Evolutionary conservation across 2,888 invertebrate genomes (phyloP).

Genomic region (Catocala nupta): DNA sequence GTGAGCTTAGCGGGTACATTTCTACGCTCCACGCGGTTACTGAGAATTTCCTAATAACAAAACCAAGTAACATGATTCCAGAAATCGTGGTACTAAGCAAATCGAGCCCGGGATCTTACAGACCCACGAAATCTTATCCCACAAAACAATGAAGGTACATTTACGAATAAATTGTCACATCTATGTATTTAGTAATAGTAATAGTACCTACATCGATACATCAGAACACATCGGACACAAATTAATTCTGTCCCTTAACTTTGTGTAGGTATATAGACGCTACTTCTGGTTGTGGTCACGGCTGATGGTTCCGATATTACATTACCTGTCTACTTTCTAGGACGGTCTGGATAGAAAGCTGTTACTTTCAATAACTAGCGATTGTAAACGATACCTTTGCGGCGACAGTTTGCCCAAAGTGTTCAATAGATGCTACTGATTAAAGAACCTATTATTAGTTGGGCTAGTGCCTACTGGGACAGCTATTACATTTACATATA

Average conservation of each 20-base stretch:
- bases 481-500: slow-evolving; percentile 1
- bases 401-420: slow-evolving; percentile 17
- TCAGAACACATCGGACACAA: neutral
- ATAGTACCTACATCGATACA: neutral
- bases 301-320: slow-evolving; percentile 66
- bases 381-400: slow-evolving; percentile 53
- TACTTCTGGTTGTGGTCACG: slow-evolving; percentile 56
- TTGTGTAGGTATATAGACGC: slow-evolving; percentile 25
- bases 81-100: too few species aligned
- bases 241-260: slow-evolving; percentile 20
- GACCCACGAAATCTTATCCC: too few species aligned
- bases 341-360: slow-evolving; percentile 68
- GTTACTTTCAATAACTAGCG: slow-evolving; percentile 50
- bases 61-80: too few species aligned
- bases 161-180: too few species aligned
- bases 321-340: slow-evolving; percentile 74
- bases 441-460: slow-evolving; percentile 8
- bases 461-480: neutral
- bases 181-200: too few species aligned
- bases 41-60: too few species aligned
- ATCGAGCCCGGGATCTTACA: too few species aligned
- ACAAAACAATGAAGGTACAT: too few species aligned
- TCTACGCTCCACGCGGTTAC: too few species aligned
- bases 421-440: slow-evolving; percentile 20
- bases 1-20: too few species aligned